Percentiles rank a stretch among this genome's conserved stretches.
phyloP scores from a whole-genome alignment of 2,113 vertebrate species.

The Sphaerodactylus townsendi region DNA sequence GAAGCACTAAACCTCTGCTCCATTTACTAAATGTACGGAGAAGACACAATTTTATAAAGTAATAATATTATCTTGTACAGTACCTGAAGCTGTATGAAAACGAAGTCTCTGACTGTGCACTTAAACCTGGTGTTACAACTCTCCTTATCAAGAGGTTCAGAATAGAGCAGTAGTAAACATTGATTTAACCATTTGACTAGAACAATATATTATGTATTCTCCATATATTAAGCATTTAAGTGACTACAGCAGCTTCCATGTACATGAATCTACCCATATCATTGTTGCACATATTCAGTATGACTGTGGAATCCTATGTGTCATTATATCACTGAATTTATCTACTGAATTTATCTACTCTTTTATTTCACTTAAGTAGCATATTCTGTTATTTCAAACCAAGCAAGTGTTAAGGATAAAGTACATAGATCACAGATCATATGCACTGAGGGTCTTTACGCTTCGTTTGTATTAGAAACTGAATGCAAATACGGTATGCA shows the following conservation, averaged over 20 bases:
- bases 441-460: background rate
- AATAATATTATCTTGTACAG: conserved; percentile 28
- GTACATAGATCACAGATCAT: conserved; percentile 22
- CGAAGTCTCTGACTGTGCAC: background rate
- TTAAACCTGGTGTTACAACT: background rate
- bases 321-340: background rate
- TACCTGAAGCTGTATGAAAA: no score
- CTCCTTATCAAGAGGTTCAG: no score
- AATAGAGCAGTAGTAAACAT: no score
- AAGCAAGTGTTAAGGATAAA: no score
- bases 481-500: background rate
- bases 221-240: no score
- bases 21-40: background rate
- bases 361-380: background rate
- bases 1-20: conserved; percentile 38
- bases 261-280: background rate
- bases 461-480: conserved; percentile 1
- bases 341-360: background rate
- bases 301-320: background rate
- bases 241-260: no score
- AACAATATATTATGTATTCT: no score
- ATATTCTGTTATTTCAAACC: conserved; percentile 12
- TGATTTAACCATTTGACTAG: no score
- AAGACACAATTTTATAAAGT: conserved; percentile 18
- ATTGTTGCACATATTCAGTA: background rate